Conservation (phyloP, 2,113 vertebrate species). For the Stomatorhinus ivindoensis region DNA sequence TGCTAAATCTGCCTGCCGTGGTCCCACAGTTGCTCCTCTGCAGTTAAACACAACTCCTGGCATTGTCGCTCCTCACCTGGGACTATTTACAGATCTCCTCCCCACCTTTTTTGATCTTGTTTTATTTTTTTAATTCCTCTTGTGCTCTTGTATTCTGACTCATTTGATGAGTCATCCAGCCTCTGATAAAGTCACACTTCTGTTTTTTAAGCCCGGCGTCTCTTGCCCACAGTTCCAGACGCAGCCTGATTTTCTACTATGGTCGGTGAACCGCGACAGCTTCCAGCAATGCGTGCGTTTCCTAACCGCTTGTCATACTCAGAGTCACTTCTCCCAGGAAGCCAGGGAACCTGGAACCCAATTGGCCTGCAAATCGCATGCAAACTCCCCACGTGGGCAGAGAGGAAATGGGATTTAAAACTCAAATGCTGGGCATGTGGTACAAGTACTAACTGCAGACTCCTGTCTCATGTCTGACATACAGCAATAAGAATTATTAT, state of each 20-base stretch:
- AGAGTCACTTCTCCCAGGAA: not conserved
- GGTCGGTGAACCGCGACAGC: not conserved
- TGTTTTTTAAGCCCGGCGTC: not conserved
- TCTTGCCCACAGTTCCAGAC: not conserved
- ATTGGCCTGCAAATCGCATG: not conserved
- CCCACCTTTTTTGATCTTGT: not conserved
- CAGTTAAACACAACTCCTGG: not conserved
- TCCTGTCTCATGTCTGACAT: not conserved
- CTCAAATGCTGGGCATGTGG: not conserved
- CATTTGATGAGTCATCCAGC: not conserved
- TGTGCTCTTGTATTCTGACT: not conserved
- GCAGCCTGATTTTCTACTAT: not conserved
- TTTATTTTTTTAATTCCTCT: not conserved
- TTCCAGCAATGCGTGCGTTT: not conserved
- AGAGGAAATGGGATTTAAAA: not conserved
- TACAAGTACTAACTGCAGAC: not conserved
- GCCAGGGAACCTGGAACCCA: not conserved
- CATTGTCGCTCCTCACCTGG: not conserved
- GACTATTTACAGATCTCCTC: not conserved
- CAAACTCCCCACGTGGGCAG: not conserved
- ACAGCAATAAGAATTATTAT: not conserved
- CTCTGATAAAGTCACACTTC: not conserved
- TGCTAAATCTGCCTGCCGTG: not conserved
- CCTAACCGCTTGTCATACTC: not conserved
- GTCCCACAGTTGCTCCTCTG: not conserved